Percentiles rank a stretch among this genome's conserved stretches.
Evolutionary conservation across 2,888 invertebrate genomes (phyloP).

Genomic region (Lamproptera curius): DNA sequence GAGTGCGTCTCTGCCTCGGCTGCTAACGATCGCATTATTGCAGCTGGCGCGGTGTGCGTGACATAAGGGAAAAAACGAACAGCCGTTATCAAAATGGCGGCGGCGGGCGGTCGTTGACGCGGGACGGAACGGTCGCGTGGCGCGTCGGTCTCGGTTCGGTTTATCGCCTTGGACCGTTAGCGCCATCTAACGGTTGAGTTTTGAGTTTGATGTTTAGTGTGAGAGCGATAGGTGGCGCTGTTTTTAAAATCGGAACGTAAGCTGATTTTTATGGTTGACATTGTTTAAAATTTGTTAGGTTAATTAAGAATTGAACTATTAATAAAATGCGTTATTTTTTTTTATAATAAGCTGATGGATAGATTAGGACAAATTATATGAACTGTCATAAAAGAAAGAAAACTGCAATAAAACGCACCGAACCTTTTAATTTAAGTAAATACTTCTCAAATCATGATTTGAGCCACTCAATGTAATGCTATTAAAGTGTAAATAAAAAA

Average conservation of each 20-base stretch:
- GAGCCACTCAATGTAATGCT: too few relatives aligned
- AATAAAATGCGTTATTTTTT: too few relatives aligned
- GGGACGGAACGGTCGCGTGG: slow-evolving; percentile 37
- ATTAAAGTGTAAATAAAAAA: not conserved
- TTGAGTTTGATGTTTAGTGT: slow-evolving; percentile 20
- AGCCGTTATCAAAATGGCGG: slow-evolving; percentile 72
- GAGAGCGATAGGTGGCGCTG: slow-evolving; percentile 41
- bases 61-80: slow-evolving; percentile 34
- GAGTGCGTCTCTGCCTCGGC: not conserved
- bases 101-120: slow-evolving; percentile 68
- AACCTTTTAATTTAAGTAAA: too few relatives aligned
- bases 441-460: too few relatives aligned
- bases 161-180: slow-evolving; percentile 26
- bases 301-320: too few relatives aligned
- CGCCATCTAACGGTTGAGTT: slow-evolving; percentile 46
- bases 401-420: too few relatives aligned
- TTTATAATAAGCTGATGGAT: too few relatives aligned
- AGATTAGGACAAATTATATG: too few relatives aligned
- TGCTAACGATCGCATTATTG: slow-evolving; percentile 26
- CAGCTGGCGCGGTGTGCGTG: slow-evolving; percentile 25
- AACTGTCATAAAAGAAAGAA: too few relatives aligned
- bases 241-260: too few relatives aligned
- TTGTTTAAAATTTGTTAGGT: too few relatives aligned
- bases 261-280: too few relatives aligned
- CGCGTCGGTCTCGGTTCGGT: slow-evolving; percentile 47